Conservation (phyloP, 92 coral and sea anemone species). For the Metridium senile region DNA sequence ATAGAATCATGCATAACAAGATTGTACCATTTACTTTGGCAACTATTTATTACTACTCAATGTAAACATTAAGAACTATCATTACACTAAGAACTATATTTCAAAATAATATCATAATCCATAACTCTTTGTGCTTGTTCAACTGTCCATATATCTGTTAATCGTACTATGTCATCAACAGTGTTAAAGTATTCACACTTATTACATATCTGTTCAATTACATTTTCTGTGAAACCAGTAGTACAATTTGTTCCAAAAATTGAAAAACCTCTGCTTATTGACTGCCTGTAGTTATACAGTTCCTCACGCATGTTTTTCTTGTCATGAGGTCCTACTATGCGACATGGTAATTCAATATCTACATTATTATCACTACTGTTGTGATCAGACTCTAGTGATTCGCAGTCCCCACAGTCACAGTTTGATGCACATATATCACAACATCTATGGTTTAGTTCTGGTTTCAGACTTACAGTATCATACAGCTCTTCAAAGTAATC, state of each 20-base stretch:
- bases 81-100: too few species aligned
- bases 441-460: background rate
- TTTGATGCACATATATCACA: conserved; percentile 6
- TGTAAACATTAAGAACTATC: too few species aligned
- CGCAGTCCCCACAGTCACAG: conserved; percentile 5
- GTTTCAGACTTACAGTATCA: background rate
- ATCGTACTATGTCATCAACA: background rate
- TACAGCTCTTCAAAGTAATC: conserved; percentile 1
- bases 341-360: background rate
- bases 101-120: too few species aligned
- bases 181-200: background rate
- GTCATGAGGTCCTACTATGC: background rate
- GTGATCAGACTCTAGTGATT: background rate
- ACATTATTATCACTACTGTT: background rate
- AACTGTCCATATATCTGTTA: background rate
- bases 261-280: background rate
- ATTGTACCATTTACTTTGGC: too few species aligned
- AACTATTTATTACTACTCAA: too few species aligned
- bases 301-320: background rate
- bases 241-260: conserved; percentile 2
- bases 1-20: too few species aligned
- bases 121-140: too few species aligned
- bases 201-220: background rate
- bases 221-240: conserved; percentile 11
- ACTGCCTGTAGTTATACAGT: background rate